Conservation (phyloP, 1,140 invertebrate species). For the Asbolus verrucosus region DNA sequence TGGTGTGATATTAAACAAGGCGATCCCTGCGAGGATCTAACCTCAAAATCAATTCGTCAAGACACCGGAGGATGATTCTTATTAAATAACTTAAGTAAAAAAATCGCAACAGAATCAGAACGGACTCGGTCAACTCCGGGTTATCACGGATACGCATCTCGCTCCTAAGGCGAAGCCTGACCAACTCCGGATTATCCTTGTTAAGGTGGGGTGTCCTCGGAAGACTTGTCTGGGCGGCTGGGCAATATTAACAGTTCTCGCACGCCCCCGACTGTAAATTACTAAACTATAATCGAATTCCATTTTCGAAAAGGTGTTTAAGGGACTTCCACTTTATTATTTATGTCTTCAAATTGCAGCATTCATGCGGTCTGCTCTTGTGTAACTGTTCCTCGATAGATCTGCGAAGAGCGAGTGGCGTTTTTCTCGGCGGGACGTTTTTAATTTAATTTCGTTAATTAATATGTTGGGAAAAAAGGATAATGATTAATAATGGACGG, state of each 20-base stretch:
- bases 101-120: conserved; percentile 52
- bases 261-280: conserved; percentile 57
- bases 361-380: conserved; percentile 22
- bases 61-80: conserved; percentile 44
- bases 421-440: not conserved
- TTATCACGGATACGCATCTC: conserved; percentile 49
- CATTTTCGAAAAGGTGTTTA: conserved; percentile 59
- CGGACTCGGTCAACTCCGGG: conserved; percentile 52
- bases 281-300: conserved; percentile 58
- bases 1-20: conserved; percentile 33
- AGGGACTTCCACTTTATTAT: conserved; percentile 55
- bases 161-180: conserved; percentile 28
- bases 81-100: conserved; percentile 45
- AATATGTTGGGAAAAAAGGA: conserved; percentile 5
- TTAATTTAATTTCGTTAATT: conserved; percentile 35
- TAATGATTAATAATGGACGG: conserved; percentile 23
- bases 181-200: conserved; percentile 43
- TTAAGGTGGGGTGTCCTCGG: conserved; percentile 19
- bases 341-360: conserved; percentile 52
- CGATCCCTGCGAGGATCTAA: not conserved
- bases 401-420: not conserved
- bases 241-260: conserved; percentile 54
- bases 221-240: conserved; percentile 32
- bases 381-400: conserved; percentile 25
- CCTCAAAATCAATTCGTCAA: conserved; percentile 37